phyloP scores from a whole-genome alignment of 2,113 vertebrate species.

The Strix aluco region DNA sequence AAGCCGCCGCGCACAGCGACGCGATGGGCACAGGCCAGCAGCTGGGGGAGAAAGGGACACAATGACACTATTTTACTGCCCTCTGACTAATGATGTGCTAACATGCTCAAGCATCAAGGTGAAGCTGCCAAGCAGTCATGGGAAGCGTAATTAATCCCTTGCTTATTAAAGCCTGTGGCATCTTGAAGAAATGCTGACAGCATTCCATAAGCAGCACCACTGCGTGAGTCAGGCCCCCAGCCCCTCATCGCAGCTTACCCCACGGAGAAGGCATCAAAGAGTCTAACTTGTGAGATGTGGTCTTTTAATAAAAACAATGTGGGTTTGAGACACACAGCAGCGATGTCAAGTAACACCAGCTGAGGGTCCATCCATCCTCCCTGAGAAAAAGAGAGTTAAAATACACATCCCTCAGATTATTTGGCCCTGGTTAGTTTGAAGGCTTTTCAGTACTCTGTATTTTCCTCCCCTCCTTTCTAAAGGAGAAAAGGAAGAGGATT shows the following conservation, averaged over 20 bases:
- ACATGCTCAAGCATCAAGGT: background rate
- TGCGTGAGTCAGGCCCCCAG: background rate
- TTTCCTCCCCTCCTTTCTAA: background rate
- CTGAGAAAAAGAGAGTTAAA: background rate
- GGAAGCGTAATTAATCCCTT: slow-evolving; percentile 22
- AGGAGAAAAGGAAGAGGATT: background rate
- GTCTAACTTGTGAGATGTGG: too few relatives aligned
- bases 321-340: background rate
- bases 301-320: background rate
- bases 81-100: background rate
- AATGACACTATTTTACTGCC: background rate
- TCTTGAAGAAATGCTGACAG: background rate
- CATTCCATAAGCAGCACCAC: background rate
- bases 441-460: background rate
- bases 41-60: background rate
- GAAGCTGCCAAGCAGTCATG: background rate
- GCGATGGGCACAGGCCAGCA: background rate
- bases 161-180: background rate
- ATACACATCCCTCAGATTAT: background rate
- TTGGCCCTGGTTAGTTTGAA: background rate
- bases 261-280: rapidly evolving
- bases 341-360: background rate
- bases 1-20: background rate
- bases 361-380: background rate
- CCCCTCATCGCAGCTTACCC: background rate